Evolutionary conservation across 1,140 invertebrate species (phyloP), one percentile per base, ranked within the genome.

Genomic region (Acromyrmex echinatior): DNA sequence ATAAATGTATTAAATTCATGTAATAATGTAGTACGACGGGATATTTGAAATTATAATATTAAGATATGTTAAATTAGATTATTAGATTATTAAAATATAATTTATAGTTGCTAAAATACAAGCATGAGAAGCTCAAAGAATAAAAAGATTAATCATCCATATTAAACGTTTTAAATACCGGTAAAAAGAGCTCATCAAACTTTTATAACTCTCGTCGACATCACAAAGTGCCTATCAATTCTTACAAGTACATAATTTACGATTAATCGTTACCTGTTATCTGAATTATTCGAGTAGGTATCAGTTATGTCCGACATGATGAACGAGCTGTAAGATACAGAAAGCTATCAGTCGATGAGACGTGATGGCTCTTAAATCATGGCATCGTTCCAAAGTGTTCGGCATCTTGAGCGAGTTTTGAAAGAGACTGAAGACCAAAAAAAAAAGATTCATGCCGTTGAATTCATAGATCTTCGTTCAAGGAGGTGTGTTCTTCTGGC

Each of bases 381-480:
- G 79, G 79, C 79, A 73, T 49, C 66, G 25, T 60, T 82, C 68
- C 79, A 82, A 82, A 82, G 66, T 73, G 66, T 73, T 81, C 53
- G 53, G 66, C 18, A 58, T 60, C 51, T 18, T 31, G 53, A 82
- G 53, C n/a, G 35, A 73, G 53, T 73, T 80, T 80, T 58, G 53
- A 82, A 35, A 73, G 35, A 82, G 56, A 60, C 21, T 53, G 39
- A 82, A 21, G 14, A 3, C 35, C 16, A 73, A 56, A 82, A 81
- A 60, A 70, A 39, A 58, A n/a, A 49, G 35, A 82, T 73, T 80
- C 49, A 31, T 39, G 56, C 51, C 51, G 14, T 73, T n/a, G 51
- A 16, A 62, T 73, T 12, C 53, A 73, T 63, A 49, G 35, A 60
- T 82, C 66, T 82, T 53, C 68, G 18, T 62, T 74, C 68, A 74